A percentile compares a stretch with the other conserved stretches of the same genome.
Conservation (phyloP, 2,888 invertebrate species). For the Melieria omissa region DNA sequence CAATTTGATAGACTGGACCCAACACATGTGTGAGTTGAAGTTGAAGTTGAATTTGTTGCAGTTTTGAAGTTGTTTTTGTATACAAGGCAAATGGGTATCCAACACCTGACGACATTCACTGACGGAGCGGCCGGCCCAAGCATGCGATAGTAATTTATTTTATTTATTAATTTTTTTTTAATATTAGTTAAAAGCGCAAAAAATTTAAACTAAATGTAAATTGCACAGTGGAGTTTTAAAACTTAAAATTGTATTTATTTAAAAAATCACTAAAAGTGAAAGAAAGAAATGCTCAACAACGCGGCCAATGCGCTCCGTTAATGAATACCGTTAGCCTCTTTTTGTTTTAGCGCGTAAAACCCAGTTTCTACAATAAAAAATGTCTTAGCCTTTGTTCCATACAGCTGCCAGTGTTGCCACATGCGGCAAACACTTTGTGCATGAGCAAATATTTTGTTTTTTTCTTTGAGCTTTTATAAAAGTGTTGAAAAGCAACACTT, state of each 20-base stretch:
- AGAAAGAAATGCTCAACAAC: slow-evolving; percentile 17
- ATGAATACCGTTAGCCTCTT: slow-evolving; percentile 64
- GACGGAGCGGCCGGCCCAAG: slow-evolving; percentile 44
- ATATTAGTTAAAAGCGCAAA: slow-evolving; percentile 23
- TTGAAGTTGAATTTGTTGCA: neutral
- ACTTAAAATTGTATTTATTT: slow-evolving; percentile 7
- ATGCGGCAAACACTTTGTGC: no score
- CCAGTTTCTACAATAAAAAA: no score
- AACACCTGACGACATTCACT: slow-evolving; percentile 65
- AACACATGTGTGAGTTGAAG: slow-evolving; percentile 15
- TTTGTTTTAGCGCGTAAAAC: neutral
- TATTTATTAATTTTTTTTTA: slow-evolving; percentile 25
- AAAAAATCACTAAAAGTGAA: neutral
- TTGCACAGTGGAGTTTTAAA: slow-evolving; percentile 11
- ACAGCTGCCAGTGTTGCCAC: no score
- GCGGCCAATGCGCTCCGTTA: slow-evolving; percentile 40
- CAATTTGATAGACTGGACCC: slow-evolving; percentile 1
- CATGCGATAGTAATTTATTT: slow-evolving; percentile 13
- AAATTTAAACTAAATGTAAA: neutral
- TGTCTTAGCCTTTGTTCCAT: no score
- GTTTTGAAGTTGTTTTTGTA: neutral
- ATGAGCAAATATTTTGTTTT: no score
- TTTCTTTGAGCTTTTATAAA: no score
- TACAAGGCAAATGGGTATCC: slow-evolving; percentile 48
- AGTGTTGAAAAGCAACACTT: no score